Conservation (phyloP, 2,797 vertebrate genomes). For the Tenualosa ilisha region DNA sequence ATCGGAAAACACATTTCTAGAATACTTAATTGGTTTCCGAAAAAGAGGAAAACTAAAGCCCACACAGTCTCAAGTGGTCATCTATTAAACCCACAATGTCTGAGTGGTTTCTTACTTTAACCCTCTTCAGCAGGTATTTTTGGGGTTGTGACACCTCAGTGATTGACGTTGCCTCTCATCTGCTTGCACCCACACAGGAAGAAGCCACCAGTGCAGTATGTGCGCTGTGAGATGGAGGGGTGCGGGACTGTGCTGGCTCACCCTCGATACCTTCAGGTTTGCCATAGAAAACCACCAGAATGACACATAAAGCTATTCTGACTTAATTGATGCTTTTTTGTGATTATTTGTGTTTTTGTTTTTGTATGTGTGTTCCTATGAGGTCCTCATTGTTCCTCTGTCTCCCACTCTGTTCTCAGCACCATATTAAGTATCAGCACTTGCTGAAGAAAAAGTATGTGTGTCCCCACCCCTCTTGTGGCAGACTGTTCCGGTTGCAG, state of each 20-base stretch:
- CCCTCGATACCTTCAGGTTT: constrained; percentile 94
- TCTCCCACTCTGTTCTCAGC: constrained; percentile 67
- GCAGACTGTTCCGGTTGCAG: constrained; percentile 93
- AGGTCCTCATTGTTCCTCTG: not conserved
- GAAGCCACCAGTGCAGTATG: constrained; percentile 97
- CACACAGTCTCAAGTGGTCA: constrained; percentile 21
- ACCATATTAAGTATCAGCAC: constrained; percentile 99
- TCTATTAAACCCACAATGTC: constrained; percentile 17
- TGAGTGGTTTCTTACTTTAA: not conserved
- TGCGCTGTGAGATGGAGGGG: constrained; percentile 98
- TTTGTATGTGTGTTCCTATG: not conserved
- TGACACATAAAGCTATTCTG: not conserved
- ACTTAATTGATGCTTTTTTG: not conserved
- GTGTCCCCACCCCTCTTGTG: constrained; percentile 95
- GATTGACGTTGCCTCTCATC: constrained; percentile 14
- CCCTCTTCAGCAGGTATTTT: not conserved
- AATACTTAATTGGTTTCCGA: constrained; percentile 9
- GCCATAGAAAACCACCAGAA: constrained; percentile 44
- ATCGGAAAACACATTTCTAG: not conserved
- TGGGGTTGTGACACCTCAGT: not conserved
- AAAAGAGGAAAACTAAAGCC: constrained; percentile 9
- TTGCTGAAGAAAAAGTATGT: constrained; percentile 98
- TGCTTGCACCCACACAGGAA: constrained; percentile 75
- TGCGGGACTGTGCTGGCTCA: constrained; percentile 96
- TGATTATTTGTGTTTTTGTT: not conserved